Percentiles rank a stretch among this genome's conserved stretches.
Conservation (phyloP, 2,797 vertebrate species). For the Myotis daubentonii region DNA sequence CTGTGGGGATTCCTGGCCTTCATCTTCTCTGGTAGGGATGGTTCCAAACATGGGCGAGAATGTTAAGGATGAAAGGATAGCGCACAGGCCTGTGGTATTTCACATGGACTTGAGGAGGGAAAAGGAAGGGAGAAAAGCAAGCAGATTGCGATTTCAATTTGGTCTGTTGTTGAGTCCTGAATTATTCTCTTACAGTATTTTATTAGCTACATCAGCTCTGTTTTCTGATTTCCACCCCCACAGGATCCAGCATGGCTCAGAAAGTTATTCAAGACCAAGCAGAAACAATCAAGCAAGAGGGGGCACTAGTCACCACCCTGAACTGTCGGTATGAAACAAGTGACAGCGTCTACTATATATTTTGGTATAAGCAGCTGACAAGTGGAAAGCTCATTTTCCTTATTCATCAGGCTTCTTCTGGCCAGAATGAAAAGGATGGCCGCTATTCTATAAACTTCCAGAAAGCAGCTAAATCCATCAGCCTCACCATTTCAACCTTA, state of each 20-base stretch:
- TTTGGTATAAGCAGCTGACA: constrained; percentile 57
- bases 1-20: neutral
- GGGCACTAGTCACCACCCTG: neutral
- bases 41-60: neutral
- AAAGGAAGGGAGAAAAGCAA: neutral
- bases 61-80: neutral
- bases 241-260: constrained; percentile 53
- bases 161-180: neutral
- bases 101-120: neutral
- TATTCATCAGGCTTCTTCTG: neutral
- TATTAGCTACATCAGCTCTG: neutral
- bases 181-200: neutral
- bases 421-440: neutral
- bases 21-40: neutral
- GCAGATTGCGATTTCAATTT: neutral
- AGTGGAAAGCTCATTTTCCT: constrained; percentile 18
- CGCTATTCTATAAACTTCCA: neutral
- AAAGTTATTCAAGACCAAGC: neutral
- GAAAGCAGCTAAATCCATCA: neutral
- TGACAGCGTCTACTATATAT: accelerated
- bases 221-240: constrained; percentile 51
- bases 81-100: accelerated
- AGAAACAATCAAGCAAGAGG: neutral
- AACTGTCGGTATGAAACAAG: constrained; percentile 42
- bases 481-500: constrained; percentile 31